These are phyloP conservation scores for Tinea pellionella DNA, from an alignment of 2,888 invertebrate genomes.

Conservation along the genomic window DNA sequence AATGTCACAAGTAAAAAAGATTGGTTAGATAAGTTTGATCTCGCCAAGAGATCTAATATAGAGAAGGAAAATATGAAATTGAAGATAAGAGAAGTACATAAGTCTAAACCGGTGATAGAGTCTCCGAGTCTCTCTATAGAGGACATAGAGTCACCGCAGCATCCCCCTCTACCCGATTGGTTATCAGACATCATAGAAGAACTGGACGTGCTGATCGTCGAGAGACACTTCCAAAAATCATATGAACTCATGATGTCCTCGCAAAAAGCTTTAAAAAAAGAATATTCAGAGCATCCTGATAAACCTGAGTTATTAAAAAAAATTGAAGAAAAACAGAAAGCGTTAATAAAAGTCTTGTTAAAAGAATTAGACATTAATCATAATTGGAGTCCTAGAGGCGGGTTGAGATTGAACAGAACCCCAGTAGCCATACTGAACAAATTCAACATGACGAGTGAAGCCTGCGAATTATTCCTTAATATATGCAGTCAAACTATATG, in stretches of 20 bases:
- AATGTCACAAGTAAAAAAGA: conserved; percentile 86
- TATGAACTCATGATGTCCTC: conserved; percentile 79
- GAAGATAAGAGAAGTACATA: conserved; percentile 55
- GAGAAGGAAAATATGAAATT: conserved; percentile 71
- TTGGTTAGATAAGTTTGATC: conserved; percentile 93
- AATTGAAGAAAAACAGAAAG: conserved; percentile 78
- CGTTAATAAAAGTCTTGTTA: conserved; percentile 86
- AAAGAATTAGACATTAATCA: conserved; percentile 91
- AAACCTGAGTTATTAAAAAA: conserved; percentile 53
- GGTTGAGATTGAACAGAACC: conserved; percentile 84
- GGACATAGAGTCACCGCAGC: conserved; percentile 51
- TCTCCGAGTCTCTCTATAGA: conserved; percentile 62
- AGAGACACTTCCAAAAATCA: conserved; percentile 95
- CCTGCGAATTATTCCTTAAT: conserved; percentile 84
- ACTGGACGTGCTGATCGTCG: conserved; percentile 93
- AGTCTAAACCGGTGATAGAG: conserved; percentile 48
- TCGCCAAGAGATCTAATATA: conserved; percentile 85
- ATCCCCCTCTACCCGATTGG: conserved; percentile 80
- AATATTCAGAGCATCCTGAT: conserved; percentile 48
- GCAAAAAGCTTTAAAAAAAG: conserved; percentile 46
- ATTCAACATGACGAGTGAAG: conserved; percentile 75
- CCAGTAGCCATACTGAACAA: conserved; percentile 87
- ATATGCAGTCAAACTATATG: conserved; percentile 85
- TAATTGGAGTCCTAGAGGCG: conserved; percentile 91
- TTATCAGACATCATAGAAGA: conserved; percentile 91